Evolutionary conservation across 2,888 invertebrate genomes (phyloP).

Genomic region (Sphecodes monilicornis): DNA sequence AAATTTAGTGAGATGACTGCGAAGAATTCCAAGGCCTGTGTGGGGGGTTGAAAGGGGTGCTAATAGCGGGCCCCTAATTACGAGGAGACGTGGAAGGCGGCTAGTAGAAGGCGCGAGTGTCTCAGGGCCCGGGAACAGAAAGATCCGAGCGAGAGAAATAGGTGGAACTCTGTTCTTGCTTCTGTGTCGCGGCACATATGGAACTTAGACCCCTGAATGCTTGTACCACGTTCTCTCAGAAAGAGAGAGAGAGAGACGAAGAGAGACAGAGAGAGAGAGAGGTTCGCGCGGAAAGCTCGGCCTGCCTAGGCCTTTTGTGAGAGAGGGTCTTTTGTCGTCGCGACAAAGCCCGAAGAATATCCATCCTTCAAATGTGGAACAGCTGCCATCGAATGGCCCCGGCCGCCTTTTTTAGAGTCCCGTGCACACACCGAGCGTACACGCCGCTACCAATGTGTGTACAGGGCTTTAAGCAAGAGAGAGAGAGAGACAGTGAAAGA

Average conservation of each 20-base stretch:
- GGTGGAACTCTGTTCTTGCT: slow-evolving; percentile 13
- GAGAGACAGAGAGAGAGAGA: slow-evolving; percentile 53
- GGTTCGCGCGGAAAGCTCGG: slow-evolving; percentile 71
- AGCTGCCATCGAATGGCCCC: slow-evolving; percentile 83
- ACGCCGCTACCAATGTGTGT: slow-evolving; percentile 50
- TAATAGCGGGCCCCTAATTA: slow-evolving; percentile 46
- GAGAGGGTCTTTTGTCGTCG: slow-evolving; percentile 75
- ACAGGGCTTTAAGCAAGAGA: slow-evolving; percentile 57
- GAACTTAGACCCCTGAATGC: slow-evolving; percentile 67
- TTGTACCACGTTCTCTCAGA: slow-evolving; percentile 45
- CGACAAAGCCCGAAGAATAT: slow-evolving; percentile 83
- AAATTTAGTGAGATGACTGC: not conserved
- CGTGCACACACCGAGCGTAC: slow-evolving; percentile 61
- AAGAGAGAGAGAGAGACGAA: slow-evolving; percentile 36
- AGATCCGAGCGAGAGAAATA: slow-evolving; percentile 11
- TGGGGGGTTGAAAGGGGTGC: not conserved
- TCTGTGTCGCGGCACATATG: slow-evolving; percentile 57
- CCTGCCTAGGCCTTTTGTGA: slow-evolving; percentile 78
- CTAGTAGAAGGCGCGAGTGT: not conserved
- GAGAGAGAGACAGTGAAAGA: not conserved
- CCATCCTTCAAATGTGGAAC: slow-evolving; percentile 84
- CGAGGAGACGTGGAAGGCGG: not conserved
- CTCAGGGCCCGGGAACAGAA: slow-evolving; percentile 14
- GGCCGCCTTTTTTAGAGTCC: slow-evolving; percentile 74
- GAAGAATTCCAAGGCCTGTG: not conserved